Percentiles rank a stretch among this genome's conserved stretches.
Evolutionary conservation across 2,113 vertebrate genomes (phyloP).

Genomic region (Dicaeum eximium): DNA sequence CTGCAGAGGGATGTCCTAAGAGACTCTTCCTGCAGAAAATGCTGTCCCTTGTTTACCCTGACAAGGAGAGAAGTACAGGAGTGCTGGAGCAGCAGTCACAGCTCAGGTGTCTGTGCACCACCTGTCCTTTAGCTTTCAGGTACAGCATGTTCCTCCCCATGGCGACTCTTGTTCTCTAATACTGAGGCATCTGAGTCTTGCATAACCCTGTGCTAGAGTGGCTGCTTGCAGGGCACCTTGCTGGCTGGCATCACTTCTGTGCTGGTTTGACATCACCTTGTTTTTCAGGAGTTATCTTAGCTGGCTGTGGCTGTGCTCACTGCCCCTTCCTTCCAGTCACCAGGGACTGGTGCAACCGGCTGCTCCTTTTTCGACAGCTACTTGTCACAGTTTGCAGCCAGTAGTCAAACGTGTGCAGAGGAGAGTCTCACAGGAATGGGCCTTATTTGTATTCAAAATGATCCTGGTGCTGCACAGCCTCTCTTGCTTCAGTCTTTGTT

Average conservation of each 20-base stretch:
- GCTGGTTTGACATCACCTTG: background rate
- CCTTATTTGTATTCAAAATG: background rate
- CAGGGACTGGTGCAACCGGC: background rate
- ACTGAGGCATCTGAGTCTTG: background rate
- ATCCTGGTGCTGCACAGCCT: background rate
- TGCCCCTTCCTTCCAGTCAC: background rate
- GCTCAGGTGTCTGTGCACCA: background rate
- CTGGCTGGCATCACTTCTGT: background rate
- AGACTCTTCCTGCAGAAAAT: background rate
- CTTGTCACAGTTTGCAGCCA: background rate
- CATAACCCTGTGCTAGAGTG: background rate
- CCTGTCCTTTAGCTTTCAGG: background rate
- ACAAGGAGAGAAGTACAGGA: background rate
- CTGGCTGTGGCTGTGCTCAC: background rate
- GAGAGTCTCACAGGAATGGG: background rate
- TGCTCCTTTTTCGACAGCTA: background rate
- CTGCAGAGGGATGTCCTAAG: background rate
- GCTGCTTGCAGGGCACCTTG: background rate
- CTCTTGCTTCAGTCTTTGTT: constrained; percentile 13
- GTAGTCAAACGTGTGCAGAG: background rate
- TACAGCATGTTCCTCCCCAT: background rate
- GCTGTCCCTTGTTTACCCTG: background rate
- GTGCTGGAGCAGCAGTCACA: background rate
- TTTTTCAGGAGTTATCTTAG: background rate
- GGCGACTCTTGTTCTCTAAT: background rate